A percentile compares a stretch with the other conserved stretches of the same genome.
phyloP scores from a whole-genome alignment of 2,888 invertebrate species.

The Tenthredo livida region DNA sequence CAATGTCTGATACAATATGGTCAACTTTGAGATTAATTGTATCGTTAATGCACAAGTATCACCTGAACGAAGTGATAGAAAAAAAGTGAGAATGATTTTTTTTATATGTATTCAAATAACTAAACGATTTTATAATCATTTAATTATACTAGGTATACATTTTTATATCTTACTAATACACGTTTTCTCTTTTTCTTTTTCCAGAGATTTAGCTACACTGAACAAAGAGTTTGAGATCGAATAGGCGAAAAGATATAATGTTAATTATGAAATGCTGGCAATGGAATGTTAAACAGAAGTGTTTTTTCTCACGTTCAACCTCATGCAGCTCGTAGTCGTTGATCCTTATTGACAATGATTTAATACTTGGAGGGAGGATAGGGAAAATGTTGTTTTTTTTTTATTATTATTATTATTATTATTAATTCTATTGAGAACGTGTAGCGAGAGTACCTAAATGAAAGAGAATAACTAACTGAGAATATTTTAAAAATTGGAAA shows the following conservation, averaged over 20 bases:
- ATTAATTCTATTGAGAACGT: neutral
- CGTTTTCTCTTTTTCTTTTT: constrained; percentile 62
- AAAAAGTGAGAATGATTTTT: constrained; percentile 75
- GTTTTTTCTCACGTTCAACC: neutral
- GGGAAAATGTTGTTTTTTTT: neutral
- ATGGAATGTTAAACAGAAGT: constrained; percentile 15
- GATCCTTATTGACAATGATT: constrained; percentile 18
- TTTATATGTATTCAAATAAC: neutral
- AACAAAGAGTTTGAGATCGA: constrained; percentile 78
- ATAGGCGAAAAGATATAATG: constrained; percentile 55
- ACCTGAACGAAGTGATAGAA: constrained; percentile 81
- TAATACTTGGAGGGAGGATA: neutral
- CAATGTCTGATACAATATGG: constrained; percentile 97
- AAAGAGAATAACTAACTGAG: neutral
- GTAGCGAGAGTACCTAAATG: constrained; percentile 17
- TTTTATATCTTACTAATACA: constrained; percentile 21
- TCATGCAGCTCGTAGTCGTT: constrained; percentile 24
- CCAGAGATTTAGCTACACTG: constrained; percentile 76
- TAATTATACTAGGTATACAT: neutral
- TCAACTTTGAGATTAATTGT: constrained; percentile 93
- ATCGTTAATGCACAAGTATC: constrained; percentile 85
- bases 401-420: constrained; percentile 3
- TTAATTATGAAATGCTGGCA: neutral
- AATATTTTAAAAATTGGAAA: neutral
- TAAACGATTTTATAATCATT: neutral